Evolutionary conservation across 2,888 invertebrate genomes (phyloP), one percentile per base, ranked within the genome.

Genomic region (Plebejus anna): DNA sequence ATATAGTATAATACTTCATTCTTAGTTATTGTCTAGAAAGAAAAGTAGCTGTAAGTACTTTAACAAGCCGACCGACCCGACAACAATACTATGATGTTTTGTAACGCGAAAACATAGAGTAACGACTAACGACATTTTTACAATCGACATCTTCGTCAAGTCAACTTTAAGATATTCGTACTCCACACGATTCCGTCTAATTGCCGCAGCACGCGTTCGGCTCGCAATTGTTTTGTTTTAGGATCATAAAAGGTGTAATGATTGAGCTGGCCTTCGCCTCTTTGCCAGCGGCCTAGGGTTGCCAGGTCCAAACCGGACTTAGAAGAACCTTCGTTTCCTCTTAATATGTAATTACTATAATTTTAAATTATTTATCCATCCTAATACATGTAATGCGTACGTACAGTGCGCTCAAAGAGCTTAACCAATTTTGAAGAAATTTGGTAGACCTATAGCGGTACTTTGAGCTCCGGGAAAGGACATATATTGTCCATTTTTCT

Each of bases 221-320:
- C 89, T 82, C 80, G 85, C 85, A 85, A 89, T 88, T 91, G 89
- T 89, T 89, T 88, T 86, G 85, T 87, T 83, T 82, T 82, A 83
- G 82, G 83, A 84, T 79, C 82, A 82, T 84, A 83, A 84, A 55
- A 84, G 86, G 83, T 81, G 82, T 87, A 88, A 90, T 90, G 85
- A 85, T 84, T 80, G 81, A 51, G 75, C 57, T 79, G 89, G 87
- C 91, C 90, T 90, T 90, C 90, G 88, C 89, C 87, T 83, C 84
- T 79, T 88, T 89, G 83, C 77, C 75, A 70, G 78, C 79, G 79
- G 76, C 78, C 78, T 80, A 73, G 73, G 73, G 73, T 16, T 73
- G 55, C 47, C 55, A 55, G 16, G 36, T 71, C 47, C 47, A 47
- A 42, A 72, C 70, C 75, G 61, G 47, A 75, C 59, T 61, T 59